A percentile compares a stretch with the other conserved stretches of the same genome.
These are phyloP conservation scores for Ancistrus triradiatus DNA, from an alignment of 2,113 vertebrate genomes.

Conservation along the genomic window DNA sequence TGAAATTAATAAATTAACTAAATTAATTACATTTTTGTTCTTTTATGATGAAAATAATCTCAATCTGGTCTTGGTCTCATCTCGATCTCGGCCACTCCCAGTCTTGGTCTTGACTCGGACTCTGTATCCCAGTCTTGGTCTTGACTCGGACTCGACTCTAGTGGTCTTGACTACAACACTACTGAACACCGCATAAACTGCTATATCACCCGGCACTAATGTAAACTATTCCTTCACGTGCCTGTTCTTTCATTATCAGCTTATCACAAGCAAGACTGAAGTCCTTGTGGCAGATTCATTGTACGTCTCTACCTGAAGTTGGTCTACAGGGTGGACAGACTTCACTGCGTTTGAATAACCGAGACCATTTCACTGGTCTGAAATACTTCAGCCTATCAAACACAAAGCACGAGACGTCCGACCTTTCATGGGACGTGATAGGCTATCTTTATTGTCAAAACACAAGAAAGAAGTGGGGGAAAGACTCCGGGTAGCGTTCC, in stretches of 20 bases:
- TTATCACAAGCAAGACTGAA: background rate
- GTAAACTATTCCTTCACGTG: background rate
- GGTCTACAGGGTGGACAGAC: slow-evolving; percentile 26
- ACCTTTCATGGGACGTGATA: slow-evolving; percentile 70
- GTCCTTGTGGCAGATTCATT: slow-evolving; percentile 25
- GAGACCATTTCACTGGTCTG: slow-evolving; percentile 45
- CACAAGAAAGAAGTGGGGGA: slow-evolving; percentile 68
- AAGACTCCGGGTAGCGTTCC: slow-evolving; percentile 69
- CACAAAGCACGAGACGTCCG: slow-evolving; percentile 62
- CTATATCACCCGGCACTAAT: no score
- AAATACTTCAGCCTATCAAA: slow-evolving; percentile 54
- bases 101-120: no score
- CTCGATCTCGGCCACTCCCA: no score
- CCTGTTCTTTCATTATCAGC: background rate
- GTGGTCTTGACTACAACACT: no score
- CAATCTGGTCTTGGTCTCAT: no score
- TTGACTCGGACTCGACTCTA: no score
- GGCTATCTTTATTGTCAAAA: slow-evolving; percentile 78
- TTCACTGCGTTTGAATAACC: slow-evolving; percentile 48
- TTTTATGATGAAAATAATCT: no score
- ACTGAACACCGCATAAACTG: no score
- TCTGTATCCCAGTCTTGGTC: no score
- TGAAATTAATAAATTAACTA: no score
- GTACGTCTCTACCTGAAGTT: slow-evolving; percentile 18
- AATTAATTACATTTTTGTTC: no score